Conservation (phyloP, 2,113 vertebrate species). For the Gnathonemus longibarbis region DNA sequence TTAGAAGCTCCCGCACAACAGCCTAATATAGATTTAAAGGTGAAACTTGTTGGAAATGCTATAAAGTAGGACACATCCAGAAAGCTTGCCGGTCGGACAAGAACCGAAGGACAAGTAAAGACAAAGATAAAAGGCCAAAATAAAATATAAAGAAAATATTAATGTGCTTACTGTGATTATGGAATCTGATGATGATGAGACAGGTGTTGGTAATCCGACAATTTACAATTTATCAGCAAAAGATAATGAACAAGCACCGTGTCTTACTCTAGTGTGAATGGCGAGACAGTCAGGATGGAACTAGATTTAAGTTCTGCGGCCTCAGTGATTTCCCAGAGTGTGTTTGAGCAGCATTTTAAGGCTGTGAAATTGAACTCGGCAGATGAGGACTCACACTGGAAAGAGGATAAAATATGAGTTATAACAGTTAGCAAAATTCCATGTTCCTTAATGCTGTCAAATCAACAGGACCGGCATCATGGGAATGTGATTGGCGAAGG, state of each 20-base stretch:
- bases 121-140: background rate
- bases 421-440: background rate
- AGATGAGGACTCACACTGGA: background rate
- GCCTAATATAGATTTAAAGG: conserved; percentile 1
- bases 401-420: background rate
- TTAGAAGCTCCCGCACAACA: background rate
- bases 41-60: background rate
- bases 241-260: background rate
- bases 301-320: background rate
- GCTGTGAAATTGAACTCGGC: background rate
- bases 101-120: background rate
- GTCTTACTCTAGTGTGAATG: background rate
- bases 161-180: background rate
- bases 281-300: background rate
- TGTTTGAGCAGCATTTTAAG: background rate
- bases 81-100: background rate
- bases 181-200: background rate
- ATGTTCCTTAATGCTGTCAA: background rate
- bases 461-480: background rate
- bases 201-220: background rate
- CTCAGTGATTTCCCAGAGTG: background rate
- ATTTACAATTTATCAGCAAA: background rate
- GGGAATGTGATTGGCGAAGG: background rate
- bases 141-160: background rate
- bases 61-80: background rate